phyloP scores from a whole-genome alignment of 2,797 vertebrate species.

The Megaceryle alcyon region DNA sequence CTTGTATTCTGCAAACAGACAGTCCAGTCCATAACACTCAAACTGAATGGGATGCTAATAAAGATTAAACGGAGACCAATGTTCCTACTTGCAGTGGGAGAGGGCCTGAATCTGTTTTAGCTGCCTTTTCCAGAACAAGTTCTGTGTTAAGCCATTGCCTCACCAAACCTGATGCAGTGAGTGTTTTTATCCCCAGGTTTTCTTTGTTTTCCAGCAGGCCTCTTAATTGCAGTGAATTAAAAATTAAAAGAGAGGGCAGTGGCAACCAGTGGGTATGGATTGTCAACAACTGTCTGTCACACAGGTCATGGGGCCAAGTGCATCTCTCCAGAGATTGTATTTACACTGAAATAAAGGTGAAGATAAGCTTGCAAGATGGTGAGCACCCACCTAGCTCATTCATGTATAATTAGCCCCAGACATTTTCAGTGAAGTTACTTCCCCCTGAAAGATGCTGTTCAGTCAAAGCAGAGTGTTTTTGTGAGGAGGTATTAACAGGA shows the following conservation, averaged over 20 bases:
- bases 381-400: not conserved
- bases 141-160: not conserved
- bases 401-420: not conserved
- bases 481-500: not conserved
- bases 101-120: not conserved
- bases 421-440: not conserved
- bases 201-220: not conserved
- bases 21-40: not conserved
- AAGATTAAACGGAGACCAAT: not conserved
- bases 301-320: rapidly evolving
- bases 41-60: not conserved
- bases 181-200: not conserved
- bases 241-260: not conserved
- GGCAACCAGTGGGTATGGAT: not conserved
- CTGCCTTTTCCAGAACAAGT: not conserved
- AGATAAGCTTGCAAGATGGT: rapidly evolving
- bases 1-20: not conserved
- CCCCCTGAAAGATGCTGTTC: not conserved
- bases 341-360: not conserved
- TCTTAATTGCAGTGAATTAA: constrained; percentile 27
- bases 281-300: not conserved
- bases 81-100: not conserved
- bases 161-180: not conserved
- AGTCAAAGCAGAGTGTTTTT: not conserved
- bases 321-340: rapidly evolving